Conservation (phyloP, 2,113 vertebrate genomes). For the Cochlearius cochlearius region DNA sequence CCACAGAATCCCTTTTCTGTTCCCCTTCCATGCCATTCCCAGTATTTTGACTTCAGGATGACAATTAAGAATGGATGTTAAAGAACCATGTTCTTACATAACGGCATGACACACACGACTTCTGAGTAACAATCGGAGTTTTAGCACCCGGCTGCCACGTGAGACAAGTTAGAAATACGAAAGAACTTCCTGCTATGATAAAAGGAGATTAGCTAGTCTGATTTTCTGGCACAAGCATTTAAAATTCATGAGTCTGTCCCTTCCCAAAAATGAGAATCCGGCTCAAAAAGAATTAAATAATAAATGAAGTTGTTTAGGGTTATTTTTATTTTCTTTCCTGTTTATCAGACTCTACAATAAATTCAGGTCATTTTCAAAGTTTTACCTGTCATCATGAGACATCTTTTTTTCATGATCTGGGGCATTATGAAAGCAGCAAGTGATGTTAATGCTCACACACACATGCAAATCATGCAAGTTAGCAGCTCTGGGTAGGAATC, state of each 20-base stretch:
- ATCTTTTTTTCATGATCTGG: neutral
- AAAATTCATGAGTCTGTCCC: neutral
- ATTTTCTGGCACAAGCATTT: neutral
- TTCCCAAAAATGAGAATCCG: neutral
- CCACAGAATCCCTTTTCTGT: neutral
- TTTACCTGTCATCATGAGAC: neutral
- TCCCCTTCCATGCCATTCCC: neutral
- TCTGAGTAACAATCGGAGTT: neutral
- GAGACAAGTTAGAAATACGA: neutral
- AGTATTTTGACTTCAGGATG: neutral
- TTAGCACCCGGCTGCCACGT: neutral
- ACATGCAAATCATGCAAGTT: neutral
- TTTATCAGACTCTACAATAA: neutral
- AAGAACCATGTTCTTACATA: neutral
- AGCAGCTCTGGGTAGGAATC: neutral
- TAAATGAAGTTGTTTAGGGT: neutral
- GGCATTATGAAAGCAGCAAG: neutral
- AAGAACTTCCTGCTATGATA: neutral
- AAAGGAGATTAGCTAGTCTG: neutral
- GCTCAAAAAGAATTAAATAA: neutral
- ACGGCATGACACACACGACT: neutral
- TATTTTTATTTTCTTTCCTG: neutral
- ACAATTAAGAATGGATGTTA: neutral
- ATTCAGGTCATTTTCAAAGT: neutral
- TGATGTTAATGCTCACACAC: neutral